A percentile compares a stretch with the other conserved stretches of the same genome.
phyloP scores from a whole-genome alignment of 2,113 vertebrate species.

The Noturus placidus region DNA sequence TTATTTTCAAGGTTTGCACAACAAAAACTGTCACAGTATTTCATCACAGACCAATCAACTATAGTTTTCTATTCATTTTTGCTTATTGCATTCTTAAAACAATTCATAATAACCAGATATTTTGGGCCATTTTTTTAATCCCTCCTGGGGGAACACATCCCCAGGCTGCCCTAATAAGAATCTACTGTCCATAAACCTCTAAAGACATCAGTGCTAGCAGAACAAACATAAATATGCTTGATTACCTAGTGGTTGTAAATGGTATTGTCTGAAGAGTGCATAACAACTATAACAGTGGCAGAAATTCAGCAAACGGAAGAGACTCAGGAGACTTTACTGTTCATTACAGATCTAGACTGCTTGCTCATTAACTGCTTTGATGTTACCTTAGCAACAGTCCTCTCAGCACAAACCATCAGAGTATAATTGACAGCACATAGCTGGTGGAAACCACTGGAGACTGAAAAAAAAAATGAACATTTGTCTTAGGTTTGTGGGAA shows the following conservation, averaged over 20 bases:
- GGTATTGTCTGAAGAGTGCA: neutral
- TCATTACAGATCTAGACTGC: slow-evolving; percentile 9
- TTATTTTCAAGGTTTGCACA: no score
- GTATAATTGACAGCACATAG: slow-evolving; percentile 19
- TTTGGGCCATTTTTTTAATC: neutral
- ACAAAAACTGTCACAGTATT: neutral
- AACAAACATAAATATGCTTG: neutral
- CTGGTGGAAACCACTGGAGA: slow-evolving; percentile 27
- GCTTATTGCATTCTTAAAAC: neutral
- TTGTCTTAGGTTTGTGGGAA: slow-evolving; percentile 2
- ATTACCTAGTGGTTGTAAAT: neutral
- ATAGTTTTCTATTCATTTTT: neutral
- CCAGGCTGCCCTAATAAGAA: neutral
- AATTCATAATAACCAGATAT: neutral
- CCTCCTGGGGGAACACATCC: neutral
- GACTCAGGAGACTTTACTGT: neutral
- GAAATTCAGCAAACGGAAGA: neutral
- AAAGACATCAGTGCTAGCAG: neutral
- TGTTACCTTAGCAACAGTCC: slow-evolving; percentile 34
- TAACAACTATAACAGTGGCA: neutral
- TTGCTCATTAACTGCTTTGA: slow-evolving; percentile 14
- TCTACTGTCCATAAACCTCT: neutral
- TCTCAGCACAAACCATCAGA: neutral
- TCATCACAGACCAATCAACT: neutral
- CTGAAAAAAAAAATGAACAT: neutral